Base-by-base conservation (phyloP, 2,888 invertebrate species). In the Teleiodes luculella region DNA sequence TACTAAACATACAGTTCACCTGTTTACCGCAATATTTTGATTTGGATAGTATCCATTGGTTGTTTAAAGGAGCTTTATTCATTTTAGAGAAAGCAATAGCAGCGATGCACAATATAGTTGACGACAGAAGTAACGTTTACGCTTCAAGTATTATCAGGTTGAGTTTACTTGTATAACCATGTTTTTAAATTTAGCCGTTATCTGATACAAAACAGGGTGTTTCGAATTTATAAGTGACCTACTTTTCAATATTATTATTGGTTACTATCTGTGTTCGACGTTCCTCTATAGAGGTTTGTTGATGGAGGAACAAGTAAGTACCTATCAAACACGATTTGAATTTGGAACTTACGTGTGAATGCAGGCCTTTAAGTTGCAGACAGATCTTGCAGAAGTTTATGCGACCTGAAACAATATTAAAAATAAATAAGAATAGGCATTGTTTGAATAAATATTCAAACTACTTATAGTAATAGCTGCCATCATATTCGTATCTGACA, bases 101-200 rank as follows among this genome's bases (percentile, higher is more conserved):
- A 3, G 31, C 31, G 16, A 46, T 46, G 31, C 3, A 10, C 20
- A 30, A 4, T 6, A 14, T 10, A 7, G 20, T 14, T 16, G n/a
- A 13, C 31, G 31, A 31, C 16, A 30, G 14, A 30, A 16, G 14
- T 14, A 3, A 31, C 30, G 16, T 46, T 46, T 31, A 31, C 46
- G 46, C 31, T 46, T 46, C n/a, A 46, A 31, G 46, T 31, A 10
- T 46, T 46, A 46, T 31, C 46, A 46, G 31, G 30, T 46, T 46
- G 31, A 31, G 46, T 46, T 46, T 14, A 46, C 16, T 46, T 16
- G 16, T 31, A n/a, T 16, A 13, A 46, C 24, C 1, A 20, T 43
- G 28, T 43, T 43, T 43, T 43, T 24, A 43, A 43, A 43, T 43
- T 43, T 28, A 28, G 43, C 43, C 24, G 46, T 47, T 47, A 47